phyloP scores from a whole-genome alignment of 2,888 invertebrate species.

The Leptinotarsa peninsularis region DNA sequence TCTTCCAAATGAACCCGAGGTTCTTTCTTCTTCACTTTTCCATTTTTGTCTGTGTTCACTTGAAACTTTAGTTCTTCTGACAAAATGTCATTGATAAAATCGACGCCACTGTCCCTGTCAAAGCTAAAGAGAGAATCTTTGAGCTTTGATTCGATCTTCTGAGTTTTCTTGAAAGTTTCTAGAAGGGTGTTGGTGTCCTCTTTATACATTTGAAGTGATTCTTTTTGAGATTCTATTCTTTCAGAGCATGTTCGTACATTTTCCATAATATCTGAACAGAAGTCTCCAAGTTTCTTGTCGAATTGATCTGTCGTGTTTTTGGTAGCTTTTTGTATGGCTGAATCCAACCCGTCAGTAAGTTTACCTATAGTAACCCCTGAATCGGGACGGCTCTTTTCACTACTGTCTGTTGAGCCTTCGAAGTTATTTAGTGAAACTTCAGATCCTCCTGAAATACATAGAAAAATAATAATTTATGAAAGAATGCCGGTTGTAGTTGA shows the following conservation, averaged over 20 bases:
- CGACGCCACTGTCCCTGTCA: slow-evolving; percentile 53
- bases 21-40: slow-evolving; percentile 47
- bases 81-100: slow-evolving; percentile 60
- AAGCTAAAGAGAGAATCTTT: slow-evolving; percentile 51
- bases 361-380: slow-evolving; percentile 43
- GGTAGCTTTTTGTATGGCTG: slow-evolving; percentile 53
- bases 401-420: slow-evolving; percentile 25
- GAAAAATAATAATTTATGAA: not conserved
- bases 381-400: slow-evolving; percentile 26
- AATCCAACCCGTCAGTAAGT: slow-evolving; percentile 47
- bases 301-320: slow-evolving; percentile 53
- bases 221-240: slow-evolving; percentile 68
- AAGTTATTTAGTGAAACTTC: slow-evolving; percentile 33
- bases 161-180: slow-evolving; percentile 68
- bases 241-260: slow-evolving; percentile 55
- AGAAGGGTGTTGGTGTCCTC: slow-evolving; percentile 68
- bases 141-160: slow-evolving; percentile 69
- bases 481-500: not conserved
- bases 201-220: slow-evolving; percentile 66
- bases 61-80: slow-evolving; percentile 59
- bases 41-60: slow-evolving; percentile 50
- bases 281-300: slow-evolving; percentile 55
- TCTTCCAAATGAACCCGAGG: slow-evolving; percentile 60
- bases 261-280: slow-evolving; percentile 55
- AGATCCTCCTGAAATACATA: slow-evolving; percentile 32